Conservation (phyloP, 2,888 invertebrate species). For the Odontomyia ornata region DNA sequence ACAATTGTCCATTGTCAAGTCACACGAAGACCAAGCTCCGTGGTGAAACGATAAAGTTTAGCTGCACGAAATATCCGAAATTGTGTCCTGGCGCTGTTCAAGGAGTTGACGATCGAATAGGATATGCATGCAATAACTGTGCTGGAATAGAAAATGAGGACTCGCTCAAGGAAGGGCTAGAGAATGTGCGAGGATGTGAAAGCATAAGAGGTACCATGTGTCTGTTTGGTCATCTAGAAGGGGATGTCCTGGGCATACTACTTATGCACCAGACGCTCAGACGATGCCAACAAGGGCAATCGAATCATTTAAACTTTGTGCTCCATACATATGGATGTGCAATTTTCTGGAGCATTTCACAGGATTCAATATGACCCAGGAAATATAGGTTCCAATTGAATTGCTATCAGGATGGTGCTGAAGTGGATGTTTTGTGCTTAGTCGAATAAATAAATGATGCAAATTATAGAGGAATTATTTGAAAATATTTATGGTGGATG, state of each 20-base stretch:
- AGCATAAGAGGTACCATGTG: background rate
- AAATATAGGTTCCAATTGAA: constrained; percentile 9
- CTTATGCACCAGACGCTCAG: background rate
- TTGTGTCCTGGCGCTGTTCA: background rate
- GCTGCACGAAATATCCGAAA: background rate
- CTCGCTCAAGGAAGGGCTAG: background rate
- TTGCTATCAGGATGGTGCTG: background rate
- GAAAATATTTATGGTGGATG: no score
- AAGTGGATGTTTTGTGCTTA: background rate
- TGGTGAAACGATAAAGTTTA: background rate
- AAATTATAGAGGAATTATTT: no score
- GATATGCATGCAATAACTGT: background rate
- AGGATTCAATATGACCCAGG: background rate
- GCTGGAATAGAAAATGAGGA: no score
- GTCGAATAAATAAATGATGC: no score
- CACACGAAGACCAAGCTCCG: background rate
- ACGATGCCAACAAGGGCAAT: background rate
- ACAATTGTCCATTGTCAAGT: background rate
- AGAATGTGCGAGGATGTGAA: background rate
- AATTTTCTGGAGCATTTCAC: constrained; percentile 12
- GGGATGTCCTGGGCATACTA: background rate
- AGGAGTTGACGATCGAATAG: background rate
- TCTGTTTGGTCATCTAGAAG: background rate
- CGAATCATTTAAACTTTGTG: background rate
- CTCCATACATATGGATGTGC: background rate